phyloP scores from a whole-genome alignment of 2,797 vertebrate genomes.

The Tangara arthus region DNA sequence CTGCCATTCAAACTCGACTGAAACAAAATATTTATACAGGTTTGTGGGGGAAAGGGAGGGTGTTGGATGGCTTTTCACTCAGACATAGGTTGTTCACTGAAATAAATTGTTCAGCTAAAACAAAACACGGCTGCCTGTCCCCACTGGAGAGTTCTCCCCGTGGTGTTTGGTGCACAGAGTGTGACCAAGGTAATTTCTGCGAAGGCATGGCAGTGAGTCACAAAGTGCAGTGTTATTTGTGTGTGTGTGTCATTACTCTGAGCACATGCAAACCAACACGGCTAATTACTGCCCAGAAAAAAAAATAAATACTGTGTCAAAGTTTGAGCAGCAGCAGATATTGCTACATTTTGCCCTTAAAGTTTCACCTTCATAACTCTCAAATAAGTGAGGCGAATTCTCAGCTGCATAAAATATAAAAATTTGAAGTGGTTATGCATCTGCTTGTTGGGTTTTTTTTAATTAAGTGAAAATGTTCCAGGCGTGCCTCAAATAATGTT shows the following conservation, averaged over 20 bases:
- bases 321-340: slow-evolving; percentile 18
- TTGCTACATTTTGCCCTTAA: neutral
- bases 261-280: neutral
- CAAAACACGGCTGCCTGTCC: neutral
- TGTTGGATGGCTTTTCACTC: neutral
- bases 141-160: neutral
- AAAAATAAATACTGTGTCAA: neutral
- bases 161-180: neutral
- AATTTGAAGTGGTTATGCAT: neutral
- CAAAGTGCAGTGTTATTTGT: slow-evolving; percentile 23
- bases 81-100: neutral
- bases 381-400: slow-evolving; percentile 17
- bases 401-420: neutral
- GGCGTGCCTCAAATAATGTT: neutral
- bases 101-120: neutral
- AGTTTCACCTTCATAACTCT: slow-evolving; percentile 1
- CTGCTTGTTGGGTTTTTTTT: neutral
- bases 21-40: slow-evolving; percentile 51
- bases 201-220: slow-evolving; percentile 62
- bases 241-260: slow-evolving; percentile 31
- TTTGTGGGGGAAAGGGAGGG: neutral
- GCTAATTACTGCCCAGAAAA: neutral
- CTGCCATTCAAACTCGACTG: neutral
- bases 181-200: slow-evolving; percentile 30
- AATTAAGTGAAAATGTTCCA: slow-evolving; percentile 20